phyloP scores from a whole-genome alignment of 2,113 vertebrate genomes.

The Galemys pyrenaicus region DNA sequence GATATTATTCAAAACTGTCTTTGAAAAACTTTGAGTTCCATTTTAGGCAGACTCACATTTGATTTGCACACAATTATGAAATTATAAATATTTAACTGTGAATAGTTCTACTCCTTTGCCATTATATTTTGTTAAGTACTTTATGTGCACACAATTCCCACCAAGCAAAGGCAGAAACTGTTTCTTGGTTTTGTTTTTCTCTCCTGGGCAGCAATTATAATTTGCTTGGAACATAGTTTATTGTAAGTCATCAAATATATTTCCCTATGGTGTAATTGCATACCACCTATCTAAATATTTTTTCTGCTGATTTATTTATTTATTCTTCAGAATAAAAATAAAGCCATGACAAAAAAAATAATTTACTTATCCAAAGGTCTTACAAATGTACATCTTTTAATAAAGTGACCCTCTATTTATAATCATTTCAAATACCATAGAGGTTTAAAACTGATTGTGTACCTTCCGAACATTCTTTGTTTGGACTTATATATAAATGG shows the following conservation, averaged over 20 bases:
- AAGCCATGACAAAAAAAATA: conserved; percentile 40
- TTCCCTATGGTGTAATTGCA: conserved; percentile 78
- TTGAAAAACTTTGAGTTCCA: conserved; percentile 3
- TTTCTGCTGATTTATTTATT: conserved; percentile 73
- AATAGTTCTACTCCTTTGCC: conserved; percentile 37
- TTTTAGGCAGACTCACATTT: conserved; percentile 21
- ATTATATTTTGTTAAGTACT: conserved; percentile 69
- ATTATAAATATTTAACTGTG: conserved; percentile 57
- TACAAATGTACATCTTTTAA: conserved; percentile 53
- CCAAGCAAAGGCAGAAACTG: conserved; percentile 74
- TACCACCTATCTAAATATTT: conserved; percentile 85
- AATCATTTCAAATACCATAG: conserved; percentile 29
- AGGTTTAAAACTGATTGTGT: conserved; percentile 42
- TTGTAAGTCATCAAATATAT: conserved; percentile 81
- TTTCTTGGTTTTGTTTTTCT: conserved; percentile 75
- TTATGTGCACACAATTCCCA: conserved; percentile 74
- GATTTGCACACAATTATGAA: conserved; percentile 67
- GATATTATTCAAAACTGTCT: not conserved
- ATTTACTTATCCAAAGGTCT: conserved; percentile 43
- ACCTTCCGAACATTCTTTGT: not conserved
- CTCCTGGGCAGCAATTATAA: conserved; percentile 86
- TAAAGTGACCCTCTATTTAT: not conserved
- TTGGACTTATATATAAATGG: not conserved
- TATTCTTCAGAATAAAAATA: conserved; percentile 64
- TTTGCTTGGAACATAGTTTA: conserved; percentile 81